Evolutionary conservation across 2,888 invertebrate species (phyloP), one percentile per base, ranked within the genome.

Genomic region (Drosophila barbarae): DNA sequence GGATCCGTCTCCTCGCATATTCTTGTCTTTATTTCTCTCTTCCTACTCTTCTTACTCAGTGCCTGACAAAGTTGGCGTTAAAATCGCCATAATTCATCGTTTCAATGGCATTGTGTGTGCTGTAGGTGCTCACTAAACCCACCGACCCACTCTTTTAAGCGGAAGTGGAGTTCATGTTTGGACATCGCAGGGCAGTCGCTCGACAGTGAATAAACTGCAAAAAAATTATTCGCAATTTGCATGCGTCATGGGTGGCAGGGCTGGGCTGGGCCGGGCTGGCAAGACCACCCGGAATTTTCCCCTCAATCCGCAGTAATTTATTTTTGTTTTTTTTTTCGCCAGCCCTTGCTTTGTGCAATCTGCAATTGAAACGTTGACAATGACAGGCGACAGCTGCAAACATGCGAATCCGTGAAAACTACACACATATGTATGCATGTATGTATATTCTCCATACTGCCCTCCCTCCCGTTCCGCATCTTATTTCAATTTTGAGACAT

Each of bases 51-150:
- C 18, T 18, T 18, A 21, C 21, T 32, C 56, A 46, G 49, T 51
- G 50, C 23, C 47, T 50, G 71, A 71, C 50, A 50, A 53, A 71
- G 64, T 67, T 76, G 74, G 84, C 77, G 85, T 80, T 83, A 83
- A 85, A 80, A 80, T 80, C 65, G 72, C 77, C 75, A 80, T 80
- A 83, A 85, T 85, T 80, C 85, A 84, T 83, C 77, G 75, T 77
- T 80, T 72, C 77, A 85, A 70, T 83, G 82, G 76, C 69, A 55
- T 54, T 74, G 72, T 54, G 47, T 60, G 21, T 42, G 26, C 23
- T 44, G 42, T 26, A 28, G 10, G 44, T 10, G 7, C 4, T 30
- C 34, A 2, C 13, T 10, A 6, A 9, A n/a, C 8, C 9, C 30
- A 2, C 28, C 30, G 30, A 2, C 13, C 15, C n/a, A 13, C 2